A percentile compares a stretch with the other conserved stretches of the same genome.
These are phyloP conservation scores for Chaenodraco wilsoni DNA, from an alignment of 2,797 vertebrate species.

Conservation along the genomic window DNA sequence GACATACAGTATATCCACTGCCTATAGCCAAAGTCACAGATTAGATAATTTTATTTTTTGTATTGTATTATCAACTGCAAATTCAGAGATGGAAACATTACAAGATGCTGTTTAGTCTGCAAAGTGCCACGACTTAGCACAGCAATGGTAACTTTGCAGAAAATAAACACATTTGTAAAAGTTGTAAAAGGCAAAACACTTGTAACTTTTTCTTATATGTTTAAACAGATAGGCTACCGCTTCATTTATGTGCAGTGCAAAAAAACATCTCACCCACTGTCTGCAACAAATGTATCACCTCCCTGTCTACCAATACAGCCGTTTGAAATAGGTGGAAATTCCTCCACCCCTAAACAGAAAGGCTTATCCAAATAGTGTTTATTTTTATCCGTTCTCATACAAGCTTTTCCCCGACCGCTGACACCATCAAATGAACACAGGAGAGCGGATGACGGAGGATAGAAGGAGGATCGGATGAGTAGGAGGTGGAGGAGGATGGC, in stretches of 20 bases:
- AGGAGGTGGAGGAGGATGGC: constrained; percentile 66
- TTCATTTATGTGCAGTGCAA: background rate
- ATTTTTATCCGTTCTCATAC: constrained; percentile 61
- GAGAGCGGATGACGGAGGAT: constrained; percentile 61
- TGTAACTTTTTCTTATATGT: background rate
- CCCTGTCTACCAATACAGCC: constrained; percentile 9
- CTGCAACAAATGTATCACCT: constrained; percentile 13
- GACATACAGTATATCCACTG: no score
- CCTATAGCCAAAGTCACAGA: background rate
- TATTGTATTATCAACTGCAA: background rate
- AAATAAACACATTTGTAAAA: background rate
- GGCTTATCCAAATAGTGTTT: constrained; percentile 63
- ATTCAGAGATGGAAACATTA: background rate
- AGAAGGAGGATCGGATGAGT: constrained; percentile 63
- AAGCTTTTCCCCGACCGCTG: constrained; percentile 54
- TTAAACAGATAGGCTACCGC: background rate
- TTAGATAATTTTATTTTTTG: background rate
- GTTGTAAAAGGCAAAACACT: background rate
- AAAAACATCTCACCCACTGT: constrained; percentile 8
- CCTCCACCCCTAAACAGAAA: constrained; percentile 29
- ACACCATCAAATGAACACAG: constrained; percentile 70
- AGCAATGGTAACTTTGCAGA: background rate
- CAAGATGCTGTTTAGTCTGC: background rate
- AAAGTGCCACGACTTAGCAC: background rate
- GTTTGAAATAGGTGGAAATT: constrained; percentile 23